A percentile compares a stretch with the other conserved stretches of the same genome.
phyloP scores from a whole-genome alignment of 1,140 invertebrate species.

The Ceratosolen fusciceps region DNA sequence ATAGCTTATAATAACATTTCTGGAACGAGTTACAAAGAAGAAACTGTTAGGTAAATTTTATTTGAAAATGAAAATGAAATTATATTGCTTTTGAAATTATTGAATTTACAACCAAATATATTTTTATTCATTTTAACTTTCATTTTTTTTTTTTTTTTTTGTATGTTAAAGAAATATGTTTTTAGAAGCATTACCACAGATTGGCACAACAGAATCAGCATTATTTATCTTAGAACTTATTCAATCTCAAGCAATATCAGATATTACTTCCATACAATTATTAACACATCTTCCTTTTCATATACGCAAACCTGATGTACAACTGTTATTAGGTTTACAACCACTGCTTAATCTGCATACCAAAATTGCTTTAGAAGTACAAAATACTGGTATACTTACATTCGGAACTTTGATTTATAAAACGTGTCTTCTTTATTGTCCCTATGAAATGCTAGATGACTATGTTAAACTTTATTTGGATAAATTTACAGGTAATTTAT shows the following conservation, averaged over 20 bases:
- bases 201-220: slow-evolving; percentile 76
- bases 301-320: slow-evolving; percentile 72
- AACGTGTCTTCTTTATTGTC: slow-evolving; percentile 73
- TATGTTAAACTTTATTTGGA: slow-evolving; percentile 79
- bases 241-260: slow-evolving; percentile 73
- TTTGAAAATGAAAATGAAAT: not conserved
- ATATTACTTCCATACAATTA: slow-evolving; percentile 73
- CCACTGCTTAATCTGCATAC: slow-evolving; percentile 70
- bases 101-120: not conserved
- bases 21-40: slow-evolving; percentile 69
- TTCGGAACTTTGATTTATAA: slow-evolving; percentile 80
- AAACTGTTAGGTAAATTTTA: slow-evolving; percentile 62
- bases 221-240: slow-evolving; percentile 78
- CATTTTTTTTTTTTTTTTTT: not conserved
- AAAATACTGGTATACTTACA: slow-evolving; percentile 78
- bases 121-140: not conserved
- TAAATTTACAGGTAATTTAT: slow-evolving; percentile 72
- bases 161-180: slow-evolving; percentile 75
- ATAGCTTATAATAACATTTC: slow-evolving; percentile 65
- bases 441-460: slow-evolving; percentile 78
- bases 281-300: slow-evolving; percentile 76
- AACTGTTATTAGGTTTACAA: slow-evolving; percentile 72
- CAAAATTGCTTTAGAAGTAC: slow-evolving; percentile 71
- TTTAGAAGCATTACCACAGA: slow-evolving; percentile 80
- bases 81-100: not conserved